phyloP scores from a whole-genome alignment of 2,797 vertebrate genomes.

The Schizothorax lantsangensis region DNA sequence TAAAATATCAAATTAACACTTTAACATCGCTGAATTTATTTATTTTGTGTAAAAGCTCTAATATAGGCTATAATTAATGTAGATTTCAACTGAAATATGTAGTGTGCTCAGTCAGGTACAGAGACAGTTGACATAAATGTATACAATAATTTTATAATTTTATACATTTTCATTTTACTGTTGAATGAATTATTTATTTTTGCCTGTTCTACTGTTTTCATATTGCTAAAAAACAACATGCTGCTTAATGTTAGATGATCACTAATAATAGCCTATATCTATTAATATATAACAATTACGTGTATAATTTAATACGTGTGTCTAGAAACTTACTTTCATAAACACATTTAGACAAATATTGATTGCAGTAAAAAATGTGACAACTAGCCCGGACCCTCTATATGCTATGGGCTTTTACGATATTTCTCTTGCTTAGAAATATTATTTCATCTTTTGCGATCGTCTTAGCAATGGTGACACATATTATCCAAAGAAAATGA shows the following conservation, averaged over 20 bases:
- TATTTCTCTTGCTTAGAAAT: neutral
- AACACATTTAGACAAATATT: neutral
- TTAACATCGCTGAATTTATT: neutral
- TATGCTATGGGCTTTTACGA: neutral
- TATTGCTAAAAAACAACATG: neutral
- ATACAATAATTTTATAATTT: neutral
- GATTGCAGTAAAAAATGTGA: neutral
- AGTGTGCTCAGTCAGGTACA: too few relatives aligned
- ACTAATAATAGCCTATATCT: neutral
- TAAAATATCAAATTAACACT: conserved; percentile 49
- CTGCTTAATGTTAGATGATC: neutral
- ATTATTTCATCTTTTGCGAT: neutral
- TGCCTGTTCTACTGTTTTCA: neutral
- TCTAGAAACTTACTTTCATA: neutral
- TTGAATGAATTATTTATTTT: neutral
- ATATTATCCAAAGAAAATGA: neutral
- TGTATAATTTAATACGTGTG: neutral
- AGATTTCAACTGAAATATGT: neutral
- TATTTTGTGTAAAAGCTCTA: neutral
- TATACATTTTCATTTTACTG: neutral
- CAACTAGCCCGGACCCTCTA: neutral
- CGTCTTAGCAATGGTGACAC: neutral
- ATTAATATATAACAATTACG: too few relatives aligned
- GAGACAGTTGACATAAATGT: neutral
- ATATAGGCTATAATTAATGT: neutral